Percentiles rank a stretch among this genome's conserved stretches.
These are phyloP conservation scores for Morinoia aosen DNA, from an alignment of 2,888 invertebrate genomes.

Conservation along the genomic window DNA sequence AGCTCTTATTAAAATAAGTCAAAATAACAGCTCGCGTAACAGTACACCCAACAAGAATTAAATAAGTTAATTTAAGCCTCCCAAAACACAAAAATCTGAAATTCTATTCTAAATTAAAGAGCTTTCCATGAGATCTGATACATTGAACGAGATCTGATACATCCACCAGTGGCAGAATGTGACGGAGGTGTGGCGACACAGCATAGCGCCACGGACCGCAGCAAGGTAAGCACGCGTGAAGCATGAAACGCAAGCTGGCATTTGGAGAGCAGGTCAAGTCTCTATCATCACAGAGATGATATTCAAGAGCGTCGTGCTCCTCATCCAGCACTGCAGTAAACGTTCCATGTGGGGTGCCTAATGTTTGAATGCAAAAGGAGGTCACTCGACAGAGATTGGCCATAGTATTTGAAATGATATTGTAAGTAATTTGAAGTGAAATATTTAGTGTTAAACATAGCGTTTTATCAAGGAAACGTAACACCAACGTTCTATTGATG, in stretches of 20 bases:
- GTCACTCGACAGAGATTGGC: neutral
- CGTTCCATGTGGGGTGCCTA: neutral
- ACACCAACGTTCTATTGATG: no score
- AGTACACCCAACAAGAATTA: no score
- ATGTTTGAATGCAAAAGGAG: neutral
- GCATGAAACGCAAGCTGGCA: neutral
- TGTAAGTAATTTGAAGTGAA: no score
- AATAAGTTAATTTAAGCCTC: no score
- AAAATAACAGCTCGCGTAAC: no score
- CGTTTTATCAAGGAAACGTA: no score
- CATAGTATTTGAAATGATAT: neutral
- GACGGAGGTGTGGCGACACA: neutral
- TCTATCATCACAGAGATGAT: slow-evolving; percentile 13
- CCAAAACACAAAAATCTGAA: no score
- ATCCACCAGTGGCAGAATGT: neutral
- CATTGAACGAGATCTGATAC: no score
- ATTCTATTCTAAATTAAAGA: no score
- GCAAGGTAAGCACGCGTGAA: neutral
- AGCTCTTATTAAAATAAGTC: no score
- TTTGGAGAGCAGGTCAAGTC: slow-evolving; percentile 24
- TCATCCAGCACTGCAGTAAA: neutral
- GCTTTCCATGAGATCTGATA: no score
- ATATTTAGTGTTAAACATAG: no score
- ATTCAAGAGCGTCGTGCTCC: neutral
- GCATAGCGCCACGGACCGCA: neutral